Percentiles rank a stretch among this genome's conserved stretches.
phyloP scores from a whole-genome alignment of 2,797 vertebrate genomes.

The Enteromius viviparus region DNA sequence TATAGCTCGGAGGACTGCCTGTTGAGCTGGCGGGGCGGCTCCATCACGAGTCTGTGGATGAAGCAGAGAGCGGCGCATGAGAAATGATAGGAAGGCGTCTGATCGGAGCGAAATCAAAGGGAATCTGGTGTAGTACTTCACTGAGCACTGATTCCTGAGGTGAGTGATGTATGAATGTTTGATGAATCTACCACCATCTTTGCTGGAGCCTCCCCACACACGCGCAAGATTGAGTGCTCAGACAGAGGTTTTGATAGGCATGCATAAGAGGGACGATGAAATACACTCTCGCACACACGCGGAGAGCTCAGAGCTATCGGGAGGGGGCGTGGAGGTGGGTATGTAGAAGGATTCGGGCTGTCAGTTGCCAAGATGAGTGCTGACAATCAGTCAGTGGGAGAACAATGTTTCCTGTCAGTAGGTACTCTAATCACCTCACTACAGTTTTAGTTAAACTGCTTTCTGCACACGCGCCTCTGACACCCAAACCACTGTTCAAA shows the following conservation, averaged over 20 bases:
- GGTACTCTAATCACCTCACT: slow-evolving; percentile 77
- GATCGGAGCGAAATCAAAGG: slow-evolving; percentile 64
- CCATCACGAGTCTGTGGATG: slow-evolving; percentile 53
- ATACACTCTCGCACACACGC: slow-evolving; percentile 45
- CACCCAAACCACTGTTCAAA: slow-evolving; percentile 61
- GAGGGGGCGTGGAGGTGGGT: slow-evolving; percentile 44
- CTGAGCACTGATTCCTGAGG: slow-evolving; percentile 57
- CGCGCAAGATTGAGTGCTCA: slow-evolving; percentile 53
- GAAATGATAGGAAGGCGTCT: slow-evolving; percentile 55
- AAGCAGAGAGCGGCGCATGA: slow-evolving; percentile 59
- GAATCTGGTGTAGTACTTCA: slow-evolving; percentile 61
- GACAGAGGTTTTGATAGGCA: slow-evolving; percentile 60
- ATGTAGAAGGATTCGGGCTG: slow-evolving; percentile 58
- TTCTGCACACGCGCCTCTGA: slow-evolving; percentile 66
- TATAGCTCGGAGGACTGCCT: slow-evolving; percentile 50
- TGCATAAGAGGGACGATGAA: slow-evolving; percentile 59
- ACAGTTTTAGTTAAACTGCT: slow-evolving; percentile 77
- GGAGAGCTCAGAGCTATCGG: slow-evolving; percentile 37
- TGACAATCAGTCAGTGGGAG: slow-evolving; percentile 70
- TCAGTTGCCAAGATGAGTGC: slow-evolving; percentile 63
- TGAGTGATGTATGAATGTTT: slow-evolving; percentile 65
- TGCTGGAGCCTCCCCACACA: slow-evolving; percentile 49
- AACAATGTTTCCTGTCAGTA: slow-evolving; percentile 80
- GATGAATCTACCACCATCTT: slow-evolving; percentile 60
- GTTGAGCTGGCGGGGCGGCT: slow-evolving; percentile 51